phyloP scores from a whole-genome alignment of 1,140 invertebrate genomes.

The Bombus breviceps region DNA sequence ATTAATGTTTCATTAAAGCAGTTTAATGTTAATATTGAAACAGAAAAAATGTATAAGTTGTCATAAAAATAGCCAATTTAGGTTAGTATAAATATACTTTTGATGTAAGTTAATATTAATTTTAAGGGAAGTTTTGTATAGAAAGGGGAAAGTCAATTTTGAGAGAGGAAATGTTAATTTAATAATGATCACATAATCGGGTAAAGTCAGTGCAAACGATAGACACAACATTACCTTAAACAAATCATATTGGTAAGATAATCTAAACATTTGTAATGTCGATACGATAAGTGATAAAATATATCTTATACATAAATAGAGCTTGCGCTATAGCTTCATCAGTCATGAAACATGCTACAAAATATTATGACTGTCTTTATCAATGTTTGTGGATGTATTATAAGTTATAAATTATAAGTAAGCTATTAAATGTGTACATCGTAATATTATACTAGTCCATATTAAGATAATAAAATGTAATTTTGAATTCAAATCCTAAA shows the following conservation, averaged over 20 bases:
- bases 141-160: slow-evolving; percentile 2
- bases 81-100: background rate
- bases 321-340: slow-evolving; percentile 81
- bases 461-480: slow-evolving; percentile 83
- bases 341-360: slow-evolving; percentile 80
- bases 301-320: slow-evolving; percentile 79
- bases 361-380: slow-evolving; percentile 82
- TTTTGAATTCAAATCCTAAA: slow-evolving; percentile 81
- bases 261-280: slow-evolving; percentile 66
- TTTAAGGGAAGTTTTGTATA: background rate
- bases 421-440: slow-evolving; percentile 83
- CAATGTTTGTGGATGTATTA: slow-evolving; percentile 82
- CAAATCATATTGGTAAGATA: slow-evolving; percentile 61
- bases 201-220: slow-evolving; percentile 64
- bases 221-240: slow-evolving; percentile 59
- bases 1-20: background rate
- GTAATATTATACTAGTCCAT: slow-evolving; percentile 82
- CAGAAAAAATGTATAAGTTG: background rate
- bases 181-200: slow-evolving; percentile 53
- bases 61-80: background rate
- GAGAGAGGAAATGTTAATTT: background rate
- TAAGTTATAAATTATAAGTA: slow-evolving; percentile 82
- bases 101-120: background rate
- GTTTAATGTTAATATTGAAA: background rate
- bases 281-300: slow-evolving; percentile 73